A percentile compares a stretch with the other conserved stretches of the same genome.
Conservation (phyloP, 2,113 vertebrate species). For the Anoplopoma fimbria region DNA sequence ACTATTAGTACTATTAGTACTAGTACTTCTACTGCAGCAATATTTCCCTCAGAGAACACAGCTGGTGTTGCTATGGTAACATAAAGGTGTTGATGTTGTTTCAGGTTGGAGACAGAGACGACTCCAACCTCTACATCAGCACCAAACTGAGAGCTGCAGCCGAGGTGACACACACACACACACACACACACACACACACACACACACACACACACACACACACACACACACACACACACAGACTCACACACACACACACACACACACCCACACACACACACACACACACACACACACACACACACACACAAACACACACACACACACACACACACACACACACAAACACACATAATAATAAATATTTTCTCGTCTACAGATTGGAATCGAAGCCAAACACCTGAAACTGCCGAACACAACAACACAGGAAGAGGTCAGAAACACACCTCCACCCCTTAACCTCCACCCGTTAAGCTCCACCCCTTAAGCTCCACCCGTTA, state of each 20-base stretch:
- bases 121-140: conserved; percentile 97
- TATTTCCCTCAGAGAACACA: not conserved
- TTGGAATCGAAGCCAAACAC: conserved; percentile 93
- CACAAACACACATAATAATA: no score
- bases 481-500: not conserved
- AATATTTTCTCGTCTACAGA: conserved; percentile 80
- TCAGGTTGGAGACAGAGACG: conserved; percentile 94
- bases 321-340: no score
- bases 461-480: not conserved
- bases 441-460: not conserved
- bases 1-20: no score
- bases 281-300: no score
- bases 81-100: conserved; percentile 19
- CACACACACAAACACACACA: no score
- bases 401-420: conserved; percentile 89
- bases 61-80: not conserved
- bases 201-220: no score
- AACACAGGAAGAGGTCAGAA: conserved; percentile 88
- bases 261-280: no score
- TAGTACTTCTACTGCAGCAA: no score
- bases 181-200: no score
- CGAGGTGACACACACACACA: conserved; percentile 82
- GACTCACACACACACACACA: no score
- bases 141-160: conserved; percentile 96
- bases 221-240: no score